Percentiles rank a stretch among this genome's conserved stretches.
phyloP scores from a whole-genome alignment of 64 coral and sea anemone species.

The Catalaphyllia jardinei region DNA sequence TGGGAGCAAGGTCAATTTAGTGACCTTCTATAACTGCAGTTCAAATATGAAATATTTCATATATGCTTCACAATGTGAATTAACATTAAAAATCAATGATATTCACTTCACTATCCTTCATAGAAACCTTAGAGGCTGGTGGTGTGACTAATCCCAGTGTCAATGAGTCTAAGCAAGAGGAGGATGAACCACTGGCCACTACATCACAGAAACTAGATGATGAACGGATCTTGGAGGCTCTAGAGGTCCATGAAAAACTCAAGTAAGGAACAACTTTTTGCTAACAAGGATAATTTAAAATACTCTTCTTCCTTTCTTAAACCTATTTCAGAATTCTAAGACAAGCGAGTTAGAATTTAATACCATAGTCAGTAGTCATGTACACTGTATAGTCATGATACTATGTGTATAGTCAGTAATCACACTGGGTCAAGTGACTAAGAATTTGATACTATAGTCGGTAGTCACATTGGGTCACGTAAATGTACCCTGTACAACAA shows the following conservation, averaged over 20 bases:
- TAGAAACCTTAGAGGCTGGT: constrained; percentile 71
- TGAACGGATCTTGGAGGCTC: constrained; percentile 92
- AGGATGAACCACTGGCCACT: constrained; percentile 90
- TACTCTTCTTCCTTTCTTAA: background rate
- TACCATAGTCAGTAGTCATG: no score
- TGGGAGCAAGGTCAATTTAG: no score
- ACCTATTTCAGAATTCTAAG: background rate
- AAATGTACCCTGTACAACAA: no score
- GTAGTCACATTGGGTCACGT: no score
- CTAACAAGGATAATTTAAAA: background rate
- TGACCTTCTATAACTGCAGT: no score
- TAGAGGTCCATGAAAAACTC: constrained; percentile 95
- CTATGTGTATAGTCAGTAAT: no score
- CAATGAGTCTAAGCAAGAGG: constrained; percentile 88
- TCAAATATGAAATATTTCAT: no score
- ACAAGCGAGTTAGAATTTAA: no score
- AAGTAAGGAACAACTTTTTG: constrained; percentile 45
- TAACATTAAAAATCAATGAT: background rate
- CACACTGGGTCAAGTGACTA: no score
- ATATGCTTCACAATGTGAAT: no score
- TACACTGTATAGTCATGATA: no score
- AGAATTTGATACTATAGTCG: no score
- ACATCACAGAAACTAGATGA: constrained; percentile 94
- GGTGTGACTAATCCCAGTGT: constrained; percentile 72
- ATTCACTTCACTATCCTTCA: background rate